Evolutionary conservation across 1,140 invertebrate genomes (phyloP).

Genomic region (Aradophagus sp.): DNA sequence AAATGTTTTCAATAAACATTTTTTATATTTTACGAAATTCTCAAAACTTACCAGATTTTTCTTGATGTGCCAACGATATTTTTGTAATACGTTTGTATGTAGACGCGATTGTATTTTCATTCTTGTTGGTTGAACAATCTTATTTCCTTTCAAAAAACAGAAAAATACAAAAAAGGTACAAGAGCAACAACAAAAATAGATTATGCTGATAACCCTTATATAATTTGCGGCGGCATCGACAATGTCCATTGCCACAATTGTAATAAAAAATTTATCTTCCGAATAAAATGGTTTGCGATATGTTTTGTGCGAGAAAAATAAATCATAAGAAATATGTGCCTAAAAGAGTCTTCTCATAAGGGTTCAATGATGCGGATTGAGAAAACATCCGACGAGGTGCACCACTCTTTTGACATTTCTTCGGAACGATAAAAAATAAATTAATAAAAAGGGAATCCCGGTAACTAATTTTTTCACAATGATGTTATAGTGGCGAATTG

Average conservation of each 20-base stretch:
- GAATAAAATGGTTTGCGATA: conserved; percentile 29
- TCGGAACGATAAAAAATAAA: conserved; percentile 3
- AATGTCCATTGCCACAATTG: background rate
- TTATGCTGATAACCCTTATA: too few species aligned
- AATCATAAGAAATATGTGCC: conserved; percentile 47
- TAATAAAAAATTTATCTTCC: conserved; percentile 1
- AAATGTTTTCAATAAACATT: conserved; percentile 6
- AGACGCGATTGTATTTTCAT: conserved; percentile 4
- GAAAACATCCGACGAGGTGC: conserved; percentile 12
- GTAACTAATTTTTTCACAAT: too few species aligned
- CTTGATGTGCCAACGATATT: conserved; percentile 21
- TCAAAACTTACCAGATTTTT: conserved; percentile 20
- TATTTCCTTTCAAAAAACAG: conserved; percentile 7
- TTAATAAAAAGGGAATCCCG: background rate
- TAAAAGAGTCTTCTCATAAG: conserved; percentile 37
- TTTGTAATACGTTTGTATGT: conserved; percentile 19
- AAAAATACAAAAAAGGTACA: too few species aligned
- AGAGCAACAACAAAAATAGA: too few species aligned
- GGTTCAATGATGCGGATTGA: conserved; percentile 20
- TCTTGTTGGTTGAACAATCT: conserved; percentile 1
- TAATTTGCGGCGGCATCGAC: too few species aligned
- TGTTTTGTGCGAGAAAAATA: conserved; percentile 33
- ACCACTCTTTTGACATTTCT: conserved; percentile 23
- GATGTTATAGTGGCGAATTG: too few species aligned
- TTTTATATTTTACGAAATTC: conserved; percentile 20